Evolutionary conservation across 2,888 invertebrate genomes (phyloP), one percentile per base, ranked within the genome.

Genomic region (Ophonus ardosiacus): DNA sequence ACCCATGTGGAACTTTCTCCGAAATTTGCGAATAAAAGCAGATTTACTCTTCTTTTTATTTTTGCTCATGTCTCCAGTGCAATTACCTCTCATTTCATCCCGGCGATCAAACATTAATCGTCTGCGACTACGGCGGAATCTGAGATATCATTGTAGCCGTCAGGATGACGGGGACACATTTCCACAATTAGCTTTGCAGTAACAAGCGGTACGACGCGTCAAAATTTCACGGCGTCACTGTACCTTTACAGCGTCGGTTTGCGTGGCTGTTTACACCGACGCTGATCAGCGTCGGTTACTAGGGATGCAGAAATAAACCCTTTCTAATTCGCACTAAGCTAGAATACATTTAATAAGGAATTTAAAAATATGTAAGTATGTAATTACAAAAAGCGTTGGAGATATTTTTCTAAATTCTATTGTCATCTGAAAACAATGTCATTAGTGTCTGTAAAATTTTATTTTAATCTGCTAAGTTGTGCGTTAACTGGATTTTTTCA

Each of bases 171-270:
- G 38, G 31, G 68, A 68, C 68, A 68, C 68, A 68, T 68, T 68
- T 68, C 38, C 68, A 68, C 68, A 68, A 68, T 68, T 68, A 68
- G 68, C 68, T 68, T 8, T 21, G 15, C 38, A 7, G 68, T 38
- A 68, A 68, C 68, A 68, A 68, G 68, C 68, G 68, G 10, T 15
- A 51, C 43, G 13, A 13, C 43, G 68, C 68, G 68, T 59, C 59
- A 51, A 7, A 51, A 13, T 10, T 51, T 51, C 43, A 51, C 43
- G 43, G 15, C 59, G 18, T 59, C 43, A 10, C 31, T 31, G 31
- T 31, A 59, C 59, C 17, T 15, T 59, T 1, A 18, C 63, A 7
- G 15, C 59, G 61, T 21, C 63, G 63, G 18, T 61, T 51, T 18
- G 59, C 59, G 59, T 15, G 17, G 59, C 21, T 68, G 68, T 38